phyloP scores from a whole-genome alignment of 2,113 vertebrate species.

The Rhinopomastus cyanomelas region DNA sequence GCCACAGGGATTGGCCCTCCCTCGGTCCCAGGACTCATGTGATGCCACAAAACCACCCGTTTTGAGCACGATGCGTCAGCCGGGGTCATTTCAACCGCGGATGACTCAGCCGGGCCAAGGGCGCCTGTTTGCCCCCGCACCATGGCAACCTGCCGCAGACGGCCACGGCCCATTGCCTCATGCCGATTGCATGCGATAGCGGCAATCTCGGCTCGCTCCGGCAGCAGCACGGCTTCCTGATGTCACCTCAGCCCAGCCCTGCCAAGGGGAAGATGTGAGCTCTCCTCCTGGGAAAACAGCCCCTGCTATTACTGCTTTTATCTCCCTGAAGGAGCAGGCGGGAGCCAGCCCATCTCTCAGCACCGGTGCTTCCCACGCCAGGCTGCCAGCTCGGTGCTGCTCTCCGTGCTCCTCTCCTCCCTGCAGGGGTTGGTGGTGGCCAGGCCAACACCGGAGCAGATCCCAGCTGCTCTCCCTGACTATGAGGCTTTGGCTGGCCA shows the following conservation, averaged over 20 bases:
- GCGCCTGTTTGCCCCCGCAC: not conserved
- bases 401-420: not conserved
- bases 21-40: rapidly evolving
- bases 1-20: not conserved
- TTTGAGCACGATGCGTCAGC: rapidly evolving
- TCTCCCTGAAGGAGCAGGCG: rapidly evolving
- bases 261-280: not conserved
- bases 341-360: slow-evolving; percentile 22
- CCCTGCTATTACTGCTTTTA: not conserved
- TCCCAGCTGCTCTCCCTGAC: not conserved
- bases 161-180: not conserved
- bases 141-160: not conserved
- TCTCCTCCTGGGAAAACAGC: not conserved
- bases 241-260: not conserved
- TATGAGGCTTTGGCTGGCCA: rapidly evolving
- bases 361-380: not conserved
- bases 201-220: rapidly evolving
- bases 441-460: not conserved
- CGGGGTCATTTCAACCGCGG: not conserved
- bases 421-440: rapidly evolving
- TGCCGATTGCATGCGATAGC: not conserved
- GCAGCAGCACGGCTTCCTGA: not conserved
- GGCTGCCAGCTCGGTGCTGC: rapidly evolving
- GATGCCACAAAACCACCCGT: rapidly evolving
- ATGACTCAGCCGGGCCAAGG: slow-evolving; percentile 12